These are phyloP conservation scores for Stenurella melanura DNA, from an alignment of 2,888 invertebrate genomes.

Conservation along the genomic window DNA sequence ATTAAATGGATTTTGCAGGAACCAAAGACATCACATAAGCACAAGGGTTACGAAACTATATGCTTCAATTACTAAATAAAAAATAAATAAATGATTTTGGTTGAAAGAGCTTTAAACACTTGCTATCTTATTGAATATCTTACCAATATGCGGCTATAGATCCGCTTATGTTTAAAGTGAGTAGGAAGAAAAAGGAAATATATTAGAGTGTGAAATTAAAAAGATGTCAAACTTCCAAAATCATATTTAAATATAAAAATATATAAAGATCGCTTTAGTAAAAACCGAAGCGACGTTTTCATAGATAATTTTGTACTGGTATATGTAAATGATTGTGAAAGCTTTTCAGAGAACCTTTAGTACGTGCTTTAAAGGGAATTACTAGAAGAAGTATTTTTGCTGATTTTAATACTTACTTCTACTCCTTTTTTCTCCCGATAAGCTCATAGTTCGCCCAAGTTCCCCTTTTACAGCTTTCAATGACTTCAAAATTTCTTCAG, in stretches of 20 bases:
- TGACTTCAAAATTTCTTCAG: constrained; percentile 88
- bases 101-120: constrained; percentile 14
- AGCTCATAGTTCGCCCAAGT: constrained; percentile 87
- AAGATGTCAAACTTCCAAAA: constrained; percentile 13
- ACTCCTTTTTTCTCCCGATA: constrained; percentile 80
- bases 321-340: not conserved
- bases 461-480: constrained; percentile 89
- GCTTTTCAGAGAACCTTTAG: constrained; percentile 1
- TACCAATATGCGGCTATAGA: constrained; percentile 66
- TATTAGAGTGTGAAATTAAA: constrained; percentile 60
- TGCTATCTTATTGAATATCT: constrained; percentile 54
- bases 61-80: constrained; percentile 18
- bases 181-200: constrained; percentile 67
- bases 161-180: constrained; percentile 69
- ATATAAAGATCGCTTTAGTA: too few species aligned
- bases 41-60: constrained; percentile 44
- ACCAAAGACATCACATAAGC: constrained; percentile 49
- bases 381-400: not conserved
- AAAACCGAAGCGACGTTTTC: not conserved
- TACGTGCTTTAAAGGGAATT: constrained; percentile 5
- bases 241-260: constrained; percentile 3
- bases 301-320: not conserved
- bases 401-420: constrained; percentile 72
- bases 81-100: constrained; percentile 17
- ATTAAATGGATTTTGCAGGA: constrained; percentile 15